Conservation (phyloP, 2,113 vertebrate genomes). For the Taxidea taxus region DNA sequence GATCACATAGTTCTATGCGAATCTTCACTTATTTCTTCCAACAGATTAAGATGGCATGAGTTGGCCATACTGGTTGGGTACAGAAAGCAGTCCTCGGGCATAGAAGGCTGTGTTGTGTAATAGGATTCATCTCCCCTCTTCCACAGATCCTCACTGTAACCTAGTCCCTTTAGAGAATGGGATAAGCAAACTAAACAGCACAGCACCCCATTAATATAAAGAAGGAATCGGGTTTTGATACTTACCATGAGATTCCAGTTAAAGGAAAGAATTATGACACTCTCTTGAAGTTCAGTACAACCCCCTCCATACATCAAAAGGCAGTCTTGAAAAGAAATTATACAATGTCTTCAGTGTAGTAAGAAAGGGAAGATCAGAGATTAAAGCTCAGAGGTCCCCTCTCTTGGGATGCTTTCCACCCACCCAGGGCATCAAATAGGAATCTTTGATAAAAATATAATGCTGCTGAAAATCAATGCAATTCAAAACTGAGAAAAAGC, state of each 20-base stretch:
- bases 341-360: neutral
- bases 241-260: neutral
- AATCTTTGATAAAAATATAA: neutral
- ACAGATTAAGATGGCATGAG: neutral
- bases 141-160: neutral
- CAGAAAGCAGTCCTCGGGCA: neutral
- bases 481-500: neutral
- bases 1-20: neutral
- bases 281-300: neutral
- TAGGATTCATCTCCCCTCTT: neutral
- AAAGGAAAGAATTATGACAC: conserved; percentile 16
- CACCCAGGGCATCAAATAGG: neutral
- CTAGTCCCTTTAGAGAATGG: neutral
- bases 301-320: conserved; percentile 40
- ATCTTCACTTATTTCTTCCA: neutral
- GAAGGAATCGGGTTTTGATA: neutral
- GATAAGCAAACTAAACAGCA: neutral
- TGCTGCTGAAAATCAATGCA: neutral
- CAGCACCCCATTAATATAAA: neutral
- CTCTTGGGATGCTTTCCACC: neutral
- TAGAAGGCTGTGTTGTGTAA: neutral
- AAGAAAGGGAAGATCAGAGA: conserved; percentile 28
- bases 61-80: no score
- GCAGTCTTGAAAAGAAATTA: conserved; percentile 39
- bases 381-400: neutral